phyloP scores from a whole-genome alignment of 2,113 vertebrate species.

The Malurus alboscapulatus region DNA sequence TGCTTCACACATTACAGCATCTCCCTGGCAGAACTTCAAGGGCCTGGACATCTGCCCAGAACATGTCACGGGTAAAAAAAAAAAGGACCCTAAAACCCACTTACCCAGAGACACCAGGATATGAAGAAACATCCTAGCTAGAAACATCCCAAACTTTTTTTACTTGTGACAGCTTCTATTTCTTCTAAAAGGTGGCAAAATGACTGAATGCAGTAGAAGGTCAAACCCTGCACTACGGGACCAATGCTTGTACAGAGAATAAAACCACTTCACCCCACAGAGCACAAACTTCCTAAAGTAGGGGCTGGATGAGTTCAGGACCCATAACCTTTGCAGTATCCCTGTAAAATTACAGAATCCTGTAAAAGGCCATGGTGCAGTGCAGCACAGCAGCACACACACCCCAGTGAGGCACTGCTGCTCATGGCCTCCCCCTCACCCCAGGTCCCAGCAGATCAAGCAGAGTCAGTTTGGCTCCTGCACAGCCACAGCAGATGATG shows the following conservation, averaged over 20 bases:
- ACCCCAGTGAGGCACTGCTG: accelerated
- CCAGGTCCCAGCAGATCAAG: not conserved
- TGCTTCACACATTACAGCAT: not conserved
- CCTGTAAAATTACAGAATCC: too few relatives aligned
- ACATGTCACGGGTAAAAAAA: not conserved
- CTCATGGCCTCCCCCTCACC: not conserved
- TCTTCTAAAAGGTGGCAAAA: not conserved
- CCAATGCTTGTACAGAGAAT: not conserved
- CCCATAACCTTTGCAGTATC: not conserved
- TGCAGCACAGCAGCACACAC: not conserved
- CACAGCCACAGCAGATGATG: not conserved
- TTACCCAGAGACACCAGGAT: not conserved
- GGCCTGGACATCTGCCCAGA: slow-evolving; percentile 1
- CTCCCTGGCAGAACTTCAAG: slow-evolving; percentile 27
- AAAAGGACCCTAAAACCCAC: not conserved
- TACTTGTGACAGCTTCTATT: not conserved
- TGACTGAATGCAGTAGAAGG: not conserved
- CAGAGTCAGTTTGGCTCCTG: not conserved
- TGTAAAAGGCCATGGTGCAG: not conserved
- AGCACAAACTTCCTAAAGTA: not conserved
- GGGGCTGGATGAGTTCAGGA: not conserved
- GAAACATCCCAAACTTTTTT: not conserved
- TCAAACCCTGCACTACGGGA: not conserved
- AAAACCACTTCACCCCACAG: accelerated
- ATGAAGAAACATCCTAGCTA: not conserved